Evolutionary conservation across 1,140 invertebrate genomes (phyloP), one percentile per base, ranked within the genome.

Genomic region (Lysiphlebus fabarum): DNA sequence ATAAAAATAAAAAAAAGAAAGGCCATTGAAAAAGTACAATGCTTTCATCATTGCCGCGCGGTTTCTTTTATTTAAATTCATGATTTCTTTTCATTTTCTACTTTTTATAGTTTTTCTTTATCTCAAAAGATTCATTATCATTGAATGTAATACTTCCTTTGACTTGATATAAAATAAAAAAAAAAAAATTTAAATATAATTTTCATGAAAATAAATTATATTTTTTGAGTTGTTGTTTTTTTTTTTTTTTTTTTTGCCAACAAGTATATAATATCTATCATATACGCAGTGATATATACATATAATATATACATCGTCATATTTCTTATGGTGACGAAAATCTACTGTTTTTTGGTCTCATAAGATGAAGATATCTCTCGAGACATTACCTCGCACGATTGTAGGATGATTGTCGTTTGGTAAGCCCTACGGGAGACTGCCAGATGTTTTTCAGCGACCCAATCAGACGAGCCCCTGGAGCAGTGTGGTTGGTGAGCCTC

Each of bases 391-490:
- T 71, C 67, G 69, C 74, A 72, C 75, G 75, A 79, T 78, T 70
- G 72, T 69, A 59, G 73, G 70, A 70, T 76, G 74, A 78, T 77
- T 78, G 75, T 77, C 74, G 56, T 70, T 74, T 67, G 63, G 68
- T 64, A 67, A 77, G 71, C 77, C 76, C 78, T 75, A 75, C 76
- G 76, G 77, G 78, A 78, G 70, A 64, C 67, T 72, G 73, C 69
- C 78, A 80, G 78, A 78, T 80, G 78, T 79, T 79, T 74, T 76
- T 73, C 72, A 71, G 74, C 77, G 65, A 76, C 76, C 75, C 73
- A 77, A 79, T 78, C 76, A 75, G 70, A 74, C 72, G 73, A 51
- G 77, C 71, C 71, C 76, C 74, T 69, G 75, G 71, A 76, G 76
- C 70, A 62, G 66, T 61, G 53, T 47, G 51, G 53, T 50, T 11